Percentiles rank a stretch among this genome's conserved stretches.
phyloP scores from a whole-genome alignment of 2,888 invertebrate species.

The Alloplasta piceator region DNA sequence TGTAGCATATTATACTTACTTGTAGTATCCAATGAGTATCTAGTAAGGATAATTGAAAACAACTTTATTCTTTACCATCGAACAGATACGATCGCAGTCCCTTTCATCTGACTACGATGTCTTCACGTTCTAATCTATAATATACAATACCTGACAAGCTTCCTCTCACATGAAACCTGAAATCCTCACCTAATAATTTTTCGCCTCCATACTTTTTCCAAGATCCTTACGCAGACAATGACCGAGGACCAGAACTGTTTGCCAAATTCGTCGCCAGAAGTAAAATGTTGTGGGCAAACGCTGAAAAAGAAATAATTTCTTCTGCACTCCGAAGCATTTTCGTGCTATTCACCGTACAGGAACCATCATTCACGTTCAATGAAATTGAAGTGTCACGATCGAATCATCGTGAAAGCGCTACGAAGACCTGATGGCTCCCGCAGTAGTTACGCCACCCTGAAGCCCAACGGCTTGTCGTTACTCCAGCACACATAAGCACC shows the following conservation, averaged over 20 bases:
- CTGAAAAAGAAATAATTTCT: not conserved
- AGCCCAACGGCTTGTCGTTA: conserved; percentile 57
- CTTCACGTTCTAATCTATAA: no score
- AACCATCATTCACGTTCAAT: conserved; percentile 45
- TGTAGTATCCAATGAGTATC: not conserved
- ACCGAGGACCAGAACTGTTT: no score
- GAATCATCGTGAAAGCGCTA: conserved; percentile 50
- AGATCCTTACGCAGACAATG: no score
- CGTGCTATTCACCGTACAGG: not conserved
- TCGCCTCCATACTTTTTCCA: no score
- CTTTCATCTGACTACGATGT: no score
- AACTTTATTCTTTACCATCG: not conserved
- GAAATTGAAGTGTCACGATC: conserved; percentile 59
- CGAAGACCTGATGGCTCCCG: conserved; percentile 43
- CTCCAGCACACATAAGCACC: conserved; percentile 53
- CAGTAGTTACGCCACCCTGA: conserved; percentile 48
- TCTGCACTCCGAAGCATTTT: conserved; percentile 19
- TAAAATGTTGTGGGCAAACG: no score
- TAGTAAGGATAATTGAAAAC: not conserved
- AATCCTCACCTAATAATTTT: no score
- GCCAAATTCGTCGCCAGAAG: no score
- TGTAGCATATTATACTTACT: not conserved
- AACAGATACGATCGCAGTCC: no score
- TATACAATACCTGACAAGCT: no score
- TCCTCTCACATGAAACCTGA: no score